Evolutionary conservation across 2,113 vertebrate species (phyloP).

Genomic region (Haemorhous mexicanus): DNA sequence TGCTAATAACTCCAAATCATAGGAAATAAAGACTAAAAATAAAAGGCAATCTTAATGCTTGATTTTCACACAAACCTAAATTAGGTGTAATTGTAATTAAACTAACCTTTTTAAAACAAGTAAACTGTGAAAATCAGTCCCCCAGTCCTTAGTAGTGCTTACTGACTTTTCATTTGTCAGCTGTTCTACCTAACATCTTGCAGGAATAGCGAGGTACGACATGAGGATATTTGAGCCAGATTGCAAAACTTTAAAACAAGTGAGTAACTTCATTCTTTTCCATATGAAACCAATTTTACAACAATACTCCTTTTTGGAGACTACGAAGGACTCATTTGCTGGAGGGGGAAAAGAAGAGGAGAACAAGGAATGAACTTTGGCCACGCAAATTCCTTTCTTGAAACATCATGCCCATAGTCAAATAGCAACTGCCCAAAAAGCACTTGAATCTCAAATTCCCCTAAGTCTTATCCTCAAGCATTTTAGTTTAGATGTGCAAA

Average conservation of each 20-base stretch:
- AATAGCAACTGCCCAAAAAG: not conserved
- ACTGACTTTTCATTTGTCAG: not conserved
- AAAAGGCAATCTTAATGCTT: not conserved
- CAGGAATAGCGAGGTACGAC: not conserved
- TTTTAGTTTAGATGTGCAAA: not conserved
- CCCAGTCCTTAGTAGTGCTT: not conserved
- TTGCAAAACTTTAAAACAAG: not conserved
- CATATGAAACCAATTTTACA: not conserved
- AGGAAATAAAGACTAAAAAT: not conserved
- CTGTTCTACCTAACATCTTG: not conserved
- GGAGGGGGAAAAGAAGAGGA: not conserved
- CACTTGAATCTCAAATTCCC: not conserved
- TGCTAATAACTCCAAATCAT: not conserved
- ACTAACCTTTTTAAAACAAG: not conserved
- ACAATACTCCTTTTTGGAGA: not conserved
- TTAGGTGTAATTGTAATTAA: not conserved
- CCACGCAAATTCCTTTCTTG: not conserved
- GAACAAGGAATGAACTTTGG: not conserved
- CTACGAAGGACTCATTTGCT: not conserved
- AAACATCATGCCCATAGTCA: not conserved
- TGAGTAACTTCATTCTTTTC: not conserved
- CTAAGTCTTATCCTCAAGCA: not conserved
- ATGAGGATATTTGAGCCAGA: not conserved
- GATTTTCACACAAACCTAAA: not conserved
- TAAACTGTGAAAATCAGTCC: not conserved